Conservation (phyloP, 2,888 invertebrate genomes). For the Lepidochitona cinerea region DNA sequence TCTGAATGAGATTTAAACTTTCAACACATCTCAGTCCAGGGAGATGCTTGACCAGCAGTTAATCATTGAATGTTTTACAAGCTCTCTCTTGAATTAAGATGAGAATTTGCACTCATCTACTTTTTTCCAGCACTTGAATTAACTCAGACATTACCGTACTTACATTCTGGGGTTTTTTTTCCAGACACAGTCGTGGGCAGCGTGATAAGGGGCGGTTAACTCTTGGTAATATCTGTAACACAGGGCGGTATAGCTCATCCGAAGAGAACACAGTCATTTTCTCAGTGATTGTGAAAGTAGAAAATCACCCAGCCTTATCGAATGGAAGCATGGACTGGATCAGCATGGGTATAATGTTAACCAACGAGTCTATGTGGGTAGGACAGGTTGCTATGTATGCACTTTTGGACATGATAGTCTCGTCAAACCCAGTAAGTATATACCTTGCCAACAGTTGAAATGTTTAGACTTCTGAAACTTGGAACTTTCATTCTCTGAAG, state of each 20-base stretch:
- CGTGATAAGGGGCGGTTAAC: conserved; percentile 42
- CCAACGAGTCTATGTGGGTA: conserved; percentile 41
- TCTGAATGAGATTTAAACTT: too few relatives aligned
- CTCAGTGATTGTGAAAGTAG: conserved; percentile 36
- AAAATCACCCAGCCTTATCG: conserved; percentile 26
- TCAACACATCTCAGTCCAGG: too few relatives aligned
- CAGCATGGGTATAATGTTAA: conserved; percentile 45
- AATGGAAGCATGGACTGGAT: conserved; percentile 33
- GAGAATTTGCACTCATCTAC: too few relatives aligned
- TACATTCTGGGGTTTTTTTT: too few relatives aligned
- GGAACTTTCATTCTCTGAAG: too few relatives aligned
- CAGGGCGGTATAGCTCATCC: conserved; percentile 15
- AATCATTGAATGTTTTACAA: too few relatives aligned
- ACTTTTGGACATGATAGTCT: conserved; percentile 11
- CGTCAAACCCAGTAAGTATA: neutral
- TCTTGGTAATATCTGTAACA: conserved; percentile 44
- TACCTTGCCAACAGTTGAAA: neutral
- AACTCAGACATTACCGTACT: too few relatives aligned
- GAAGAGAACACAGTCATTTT: conserved; percentile 40
- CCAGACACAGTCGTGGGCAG: conserved; percentile 32
- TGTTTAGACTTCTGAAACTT: neutral
- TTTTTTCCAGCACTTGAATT: too few relatives aligned
- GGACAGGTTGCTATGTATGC: conserved; percentile 36
- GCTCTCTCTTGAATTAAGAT: too few relatives aligned
- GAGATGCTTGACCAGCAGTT: too few relatives aligned